Evolutionary conservation across 2,888 invertebrate species (phyloP), one percentile per base, ranked within the genome.

Genomic region (Itoplectis maculator): DNA sequence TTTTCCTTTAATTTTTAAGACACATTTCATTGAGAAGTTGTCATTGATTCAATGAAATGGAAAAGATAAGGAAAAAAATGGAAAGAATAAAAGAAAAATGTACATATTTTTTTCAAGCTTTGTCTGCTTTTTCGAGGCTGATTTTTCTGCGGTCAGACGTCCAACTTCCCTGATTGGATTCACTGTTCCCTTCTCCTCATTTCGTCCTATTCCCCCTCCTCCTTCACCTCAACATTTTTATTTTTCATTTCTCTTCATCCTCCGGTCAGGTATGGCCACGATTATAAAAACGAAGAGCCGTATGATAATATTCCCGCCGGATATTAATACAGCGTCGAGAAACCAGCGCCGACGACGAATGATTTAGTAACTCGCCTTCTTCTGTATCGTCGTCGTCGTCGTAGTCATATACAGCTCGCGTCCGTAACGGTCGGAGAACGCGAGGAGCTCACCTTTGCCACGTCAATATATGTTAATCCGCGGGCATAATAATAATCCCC

Each of bases 381-480:
- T n/a, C n/a, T n/a, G n/a, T n/a, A n/a, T n/a, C n/a, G n/a, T n/a
- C n/a, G n/a, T n/a, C n/a, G n/a, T n/a, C n/a, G n/a, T n/a, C n/a
- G n/a, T n/a, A n/a, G n/a, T n/a, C n/a, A n/a, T n/a, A n/a, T 86
- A 84, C 86, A 86, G 81, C 88, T 85, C 81, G 82, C 35, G 13
- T 42, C n/a, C n/a, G 70, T 70, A 79, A 78, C 8, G 45, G 65
- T 72, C 37, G n/a, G 61, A 77, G 45, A 2, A 29, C 2, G 29
- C 68, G 40, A 49, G 40, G 68, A 51, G 45, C 61, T 78, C 73
- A 54, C 68, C 77, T 77, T 69, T 68, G 87, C 86, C 89, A 89
- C 90, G 91, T 92, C 91, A 91, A 92, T 92, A 92, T 92, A 92
- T 92, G 92, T 92, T 92, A 92, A 92, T 92, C 91, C 90, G 88